These are phyloP conservation scores for Pedetes capensis DNA, from an alignment of 2,113 vertebrate genomes.

Conservation along the genomic window DNA sequence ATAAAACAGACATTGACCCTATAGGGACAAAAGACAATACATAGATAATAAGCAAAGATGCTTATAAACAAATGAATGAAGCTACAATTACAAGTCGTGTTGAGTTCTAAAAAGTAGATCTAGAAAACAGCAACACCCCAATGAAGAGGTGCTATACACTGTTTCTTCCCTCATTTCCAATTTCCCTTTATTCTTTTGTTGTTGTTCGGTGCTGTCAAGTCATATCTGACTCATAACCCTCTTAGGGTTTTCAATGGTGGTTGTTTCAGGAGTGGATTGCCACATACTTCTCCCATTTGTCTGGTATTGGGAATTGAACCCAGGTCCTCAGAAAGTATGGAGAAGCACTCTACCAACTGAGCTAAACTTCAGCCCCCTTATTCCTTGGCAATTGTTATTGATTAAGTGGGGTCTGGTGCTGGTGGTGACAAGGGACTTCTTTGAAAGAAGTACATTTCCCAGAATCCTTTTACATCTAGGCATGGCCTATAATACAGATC, in stretches of 20 bases:
- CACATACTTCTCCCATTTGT: too few relatives aligned
- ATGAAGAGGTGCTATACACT: not conserved
- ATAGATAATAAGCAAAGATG: not conserved
- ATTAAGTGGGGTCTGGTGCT: too few relatives aligned
- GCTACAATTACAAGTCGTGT: accelerated
- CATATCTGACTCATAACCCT: too few relatives aligned
- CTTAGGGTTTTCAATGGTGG: too few relatives aligned
- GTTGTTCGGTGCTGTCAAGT: too few relatives aligned
- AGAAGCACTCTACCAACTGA: too few relatives aligned
- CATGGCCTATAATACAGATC: accelerated
- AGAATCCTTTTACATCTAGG: not conserved
- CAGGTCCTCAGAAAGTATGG: too few relatives aligned
- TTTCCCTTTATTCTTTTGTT: not conserved
- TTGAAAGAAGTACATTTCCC: not conserved
- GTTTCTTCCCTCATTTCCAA: not conserved
- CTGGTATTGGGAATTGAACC: too few relatives aligned
- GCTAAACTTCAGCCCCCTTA: too few relatives aligned
- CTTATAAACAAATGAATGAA: not conserved
- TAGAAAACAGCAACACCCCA: not conserved
- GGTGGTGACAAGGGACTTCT: not conserved
- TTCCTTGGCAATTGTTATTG: not conserved
- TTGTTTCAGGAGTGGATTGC: too few relatives aligned
- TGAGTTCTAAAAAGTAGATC: accelerated
- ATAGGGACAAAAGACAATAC: not conserved
- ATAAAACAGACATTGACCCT: not conserved